Base-by-base conservation (phyloP, 1,140 invertebrate species). In the Stratiolaelaps scimitus region DNA sequence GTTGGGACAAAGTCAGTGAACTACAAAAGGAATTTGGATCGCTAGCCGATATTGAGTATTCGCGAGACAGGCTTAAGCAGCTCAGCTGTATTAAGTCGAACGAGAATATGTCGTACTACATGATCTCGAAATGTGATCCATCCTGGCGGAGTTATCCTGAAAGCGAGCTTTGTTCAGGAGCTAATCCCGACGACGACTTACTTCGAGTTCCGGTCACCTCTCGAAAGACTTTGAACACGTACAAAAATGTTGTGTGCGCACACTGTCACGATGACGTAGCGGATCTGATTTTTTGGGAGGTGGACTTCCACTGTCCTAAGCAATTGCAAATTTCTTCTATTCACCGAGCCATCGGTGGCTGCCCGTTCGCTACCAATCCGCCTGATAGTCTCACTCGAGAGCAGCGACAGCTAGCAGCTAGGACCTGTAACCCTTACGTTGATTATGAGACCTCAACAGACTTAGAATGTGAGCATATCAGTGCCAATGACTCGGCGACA, bases 1-100 rank as follows among this genome's bases (percentile, higher is more conserved):
- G 53, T 60, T 60, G 53, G 53, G 53, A 60, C 26, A 60, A 60
- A 26, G 23, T 60, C 2, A 60, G 53, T 26, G 26, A 60, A 60
- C 53, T 60, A 5, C 53, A 60, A 60, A 60, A 60, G 34, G 53
- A 60, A 17, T 23, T 29, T 34, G 53, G 53, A 15, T 60, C 53
- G 4, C 23, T 60, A 23, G 34, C 26, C 2, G 53, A 26, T 23
- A 60, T 60, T 60, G 53, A 60, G 34, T 60, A 60, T 60, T 60
- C 53, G 53, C 53, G 53, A 26, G 53, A 60, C 15, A 26, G 53
- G 53, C 53, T 60, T n/a, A 23, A 26, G 26, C 34, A 15, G 23
- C 53, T 60, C 53, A 26, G 15, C 26, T 60, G 53, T 60, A 23
- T 60, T 10, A 26, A 23, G 23, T 29, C 53, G 2, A 34, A 60